Conservation (phyloP, 2,113 vertebrate genomes). For the Calidris pugnax region DNA sequence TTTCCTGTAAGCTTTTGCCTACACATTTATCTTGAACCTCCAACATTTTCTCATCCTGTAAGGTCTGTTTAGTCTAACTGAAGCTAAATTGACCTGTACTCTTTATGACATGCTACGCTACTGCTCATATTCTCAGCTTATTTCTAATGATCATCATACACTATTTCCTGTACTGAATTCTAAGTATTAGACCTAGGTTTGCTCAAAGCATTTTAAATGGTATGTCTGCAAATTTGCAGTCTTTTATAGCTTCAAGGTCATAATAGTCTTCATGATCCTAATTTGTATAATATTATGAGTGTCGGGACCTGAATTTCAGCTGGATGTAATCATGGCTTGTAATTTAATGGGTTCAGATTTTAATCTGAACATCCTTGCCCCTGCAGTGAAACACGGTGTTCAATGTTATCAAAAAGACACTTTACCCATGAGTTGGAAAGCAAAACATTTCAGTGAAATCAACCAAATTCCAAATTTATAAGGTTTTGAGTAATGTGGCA, state of each 20-base stretch:
- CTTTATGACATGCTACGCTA: not conserved
- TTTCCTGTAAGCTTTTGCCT: not conserved
- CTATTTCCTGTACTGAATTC: constrained; percentile 35
- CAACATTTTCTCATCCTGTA: not conserved
- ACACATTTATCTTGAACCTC: not conserved
- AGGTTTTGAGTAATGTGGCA: not conserved
- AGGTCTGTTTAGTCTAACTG: not conserved
- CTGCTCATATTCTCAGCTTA: not conserved
- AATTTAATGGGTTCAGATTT: constrained; percentile 22
- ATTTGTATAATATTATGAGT: constrained; percentile 30
- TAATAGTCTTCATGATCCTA: constrained; percentile 36
- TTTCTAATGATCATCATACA: constrained; percentile 15
- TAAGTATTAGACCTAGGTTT: constrained; percentile 17
- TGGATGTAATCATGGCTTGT: constrained; percentile 3
- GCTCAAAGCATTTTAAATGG: constrained; percentile 37
- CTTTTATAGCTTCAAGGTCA: constrained; percentile 42
- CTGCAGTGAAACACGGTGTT: not conserved
- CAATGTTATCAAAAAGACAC: not conserved
- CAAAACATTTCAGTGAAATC: not conserved
- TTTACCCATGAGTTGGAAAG: not conserved
- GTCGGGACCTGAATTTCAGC: constrained; percentile 7
- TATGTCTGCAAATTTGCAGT: constrained; percentile 43
- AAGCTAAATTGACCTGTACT: not conserved
- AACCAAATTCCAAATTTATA: not conserved
- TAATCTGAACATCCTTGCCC: constrained; percentile 7